Conservation (phyloP, 2,113 vertebrate genomes). For the Prunella fulvescens region DNA sequence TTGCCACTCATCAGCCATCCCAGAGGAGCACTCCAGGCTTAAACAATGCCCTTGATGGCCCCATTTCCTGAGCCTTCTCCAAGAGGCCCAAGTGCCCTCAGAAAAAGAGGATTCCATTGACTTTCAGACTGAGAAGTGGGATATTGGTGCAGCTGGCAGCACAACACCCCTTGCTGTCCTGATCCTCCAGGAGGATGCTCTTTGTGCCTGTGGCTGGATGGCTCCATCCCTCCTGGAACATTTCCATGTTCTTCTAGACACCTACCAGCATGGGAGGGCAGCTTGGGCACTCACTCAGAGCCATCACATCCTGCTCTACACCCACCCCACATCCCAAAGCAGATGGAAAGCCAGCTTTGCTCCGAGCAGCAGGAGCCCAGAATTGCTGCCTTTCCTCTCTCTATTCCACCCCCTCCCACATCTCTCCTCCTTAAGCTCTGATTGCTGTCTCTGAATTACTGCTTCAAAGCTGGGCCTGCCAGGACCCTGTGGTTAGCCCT, state of each 20-base stretch:
- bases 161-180: not conserved
- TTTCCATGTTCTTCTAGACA: not conserved
- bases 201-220: not conserved
- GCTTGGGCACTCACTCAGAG: not conserved
- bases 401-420: not conserved
- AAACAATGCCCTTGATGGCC: not conserved
- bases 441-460: not conserved
- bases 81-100: not conserved
- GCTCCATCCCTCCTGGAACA: not conserved
- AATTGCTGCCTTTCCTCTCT: not conserved
- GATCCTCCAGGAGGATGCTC: not conserved
- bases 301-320: not conserved
- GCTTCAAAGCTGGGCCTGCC: not conserved
- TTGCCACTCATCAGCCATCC: not conserved
- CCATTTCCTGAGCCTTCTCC: not conserved
- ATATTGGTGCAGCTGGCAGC: not conserved
- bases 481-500: not conserved
- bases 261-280: fast-evolving
- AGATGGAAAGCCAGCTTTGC: not conserved
- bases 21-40: not conserved
- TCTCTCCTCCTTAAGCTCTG: not conserved
- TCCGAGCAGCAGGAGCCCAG: not conserved
- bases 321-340: not conserved
- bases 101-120: not conserved
- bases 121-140: not conserved